Evolutionary conservation across 2,797 vertebrate genomes (phyloP).

Genomic region (Triplophysa bombifrons): DNA sequence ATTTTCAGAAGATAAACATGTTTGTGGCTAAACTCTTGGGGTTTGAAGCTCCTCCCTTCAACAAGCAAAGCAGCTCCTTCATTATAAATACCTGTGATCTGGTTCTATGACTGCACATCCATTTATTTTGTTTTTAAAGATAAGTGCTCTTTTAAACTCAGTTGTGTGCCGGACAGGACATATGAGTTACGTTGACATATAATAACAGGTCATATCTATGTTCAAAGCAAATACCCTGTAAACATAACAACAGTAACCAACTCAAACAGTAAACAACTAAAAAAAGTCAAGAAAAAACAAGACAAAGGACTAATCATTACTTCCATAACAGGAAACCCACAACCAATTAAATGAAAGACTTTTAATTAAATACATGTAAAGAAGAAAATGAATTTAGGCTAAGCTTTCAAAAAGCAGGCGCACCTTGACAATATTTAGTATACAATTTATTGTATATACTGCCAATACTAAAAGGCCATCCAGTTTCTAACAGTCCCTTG

Average conservation of each 20-base stretch:
- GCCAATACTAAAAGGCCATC: neutral
- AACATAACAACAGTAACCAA: neutral
- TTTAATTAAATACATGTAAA: neutral
- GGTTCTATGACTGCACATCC: too few species aligned
- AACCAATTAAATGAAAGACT: neutral
- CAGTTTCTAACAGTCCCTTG: neutral
- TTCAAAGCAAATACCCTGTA: neutral
- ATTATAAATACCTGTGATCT: neutral
- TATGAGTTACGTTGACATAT: neutral
- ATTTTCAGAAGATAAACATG: neutral
- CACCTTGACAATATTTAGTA: neutral
- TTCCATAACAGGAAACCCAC: neutral
- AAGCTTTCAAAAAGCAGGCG: neutral
- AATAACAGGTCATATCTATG: neutral
- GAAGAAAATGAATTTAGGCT: neutral
- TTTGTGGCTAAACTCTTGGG: neutral
- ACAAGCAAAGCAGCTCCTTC: neutral
- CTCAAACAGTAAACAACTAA: neutral
- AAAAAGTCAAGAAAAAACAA: neutral
- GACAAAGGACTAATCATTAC: neutral
- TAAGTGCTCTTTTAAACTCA: neutral
- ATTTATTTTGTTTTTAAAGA: neutral
- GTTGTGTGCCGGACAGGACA: neutral
- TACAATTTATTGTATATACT: neutral
- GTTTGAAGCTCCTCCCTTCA: neutral